Evolutionary conservation across 1,140 invertebrate genomes (phyloP), one percentile per base, ranked within the genome.

Genomic region (Danaus plexippus): DNA sequence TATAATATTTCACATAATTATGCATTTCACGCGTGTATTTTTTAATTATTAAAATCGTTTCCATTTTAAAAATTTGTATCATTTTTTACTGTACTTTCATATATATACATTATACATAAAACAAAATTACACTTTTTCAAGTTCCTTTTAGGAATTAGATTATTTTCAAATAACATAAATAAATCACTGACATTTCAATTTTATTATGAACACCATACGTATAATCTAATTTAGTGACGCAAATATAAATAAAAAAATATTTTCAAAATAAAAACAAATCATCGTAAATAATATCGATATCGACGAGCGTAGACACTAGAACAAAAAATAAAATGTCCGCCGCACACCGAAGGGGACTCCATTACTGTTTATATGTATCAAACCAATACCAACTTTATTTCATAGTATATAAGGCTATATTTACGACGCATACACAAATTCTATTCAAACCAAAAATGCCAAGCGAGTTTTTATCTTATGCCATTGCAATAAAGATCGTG

Each of bases 301-400:
- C 47, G 43, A 59, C 50, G 48, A 44, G 62, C 61, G 43, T n/a
- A n/a, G n/a, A 48, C 56, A 46, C 69, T 63, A 66, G 22, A 32
- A 44, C 32, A 54, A 73, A 69, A 68, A 72, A 63, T 70, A 76
- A 76, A 69, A 78, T 75, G 76, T 74, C 74, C 59, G 73, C 74
- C 69, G 66, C 52, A 55, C 61, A 54, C 47, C 54, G 47, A 55
- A 66, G 66, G 65, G 66, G 50, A 63, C 46, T 60, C 54, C 55
- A 66, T 66, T 61, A 61, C 43, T 43, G 47, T 11, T 46, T 13
- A 11, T 54, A 56, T 42, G 41, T 44, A 11, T 10, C 40, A 57
- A 18, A 42, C 47, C 15, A 68, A 60, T 51, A 43, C 57, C 2
- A 46, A 52, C 55, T 15, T 32, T 59, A 68, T 13, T 10, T 0